Percentiles rank a stretch among this genome's conserved stretches.
Evolutionary conservation across 1,140 invertebrate genomes (phyloP).

Genomic region (Drosophila baimaii): DNA sequence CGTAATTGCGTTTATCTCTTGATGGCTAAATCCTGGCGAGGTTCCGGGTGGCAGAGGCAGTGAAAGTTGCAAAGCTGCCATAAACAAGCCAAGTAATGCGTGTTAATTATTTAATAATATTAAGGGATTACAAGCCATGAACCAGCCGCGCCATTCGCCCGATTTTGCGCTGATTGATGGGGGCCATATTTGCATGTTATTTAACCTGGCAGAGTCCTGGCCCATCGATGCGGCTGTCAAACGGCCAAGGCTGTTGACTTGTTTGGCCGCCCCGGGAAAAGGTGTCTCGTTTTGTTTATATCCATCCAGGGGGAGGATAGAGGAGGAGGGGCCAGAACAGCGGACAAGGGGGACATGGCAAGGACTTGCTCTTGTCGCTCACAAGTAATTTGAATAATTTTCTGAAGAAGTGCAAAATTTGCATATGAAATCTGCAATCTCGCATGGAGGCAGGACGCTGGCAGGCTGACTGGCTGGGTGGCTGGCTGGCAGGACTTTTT

Average conservation of each 20-base stretch:
- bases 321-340: conserved; percentile 2
- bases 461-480: conserved; percentile 19
- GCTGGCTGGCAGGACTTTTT: conserved; percentile 46
- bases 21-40: conserved; percentile 66
- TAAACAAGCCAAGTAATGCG: conserved; percentile 70
- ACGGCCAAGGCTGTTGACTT: conserved; percentile 69
- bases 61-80: conserved; percentile 48
- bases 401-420: conserved; percentile 77
- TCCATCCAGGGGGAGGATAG: conserved; percentile 11
- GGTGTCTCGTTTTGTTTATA: conserved; percentile 59
- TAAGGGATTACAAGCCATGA: conserved; percentile 71
- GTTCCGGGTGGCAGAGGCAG: conserved; percentile 15
- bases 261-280: conserved; percentile 23
- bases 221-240: conserved; percentile 55
- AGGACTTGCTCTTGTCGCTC: conserved; percentile 46
- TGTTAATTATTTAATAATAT: conserved; percentile 82
- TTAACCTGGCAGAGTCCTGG: conserved; percentile 30
- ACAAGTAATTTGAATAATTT: conserved; percentile 81
- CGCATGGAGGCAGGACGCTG: conserved; percentile 33
- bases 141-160: conserved; percentile 28
- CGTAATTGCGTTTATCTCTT: conserved; percentile 80
- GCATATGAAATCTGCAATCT: conserved; percentile 79
- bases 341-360: conserved; percentile 2
- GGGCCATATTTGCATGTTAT: conserved; percentile 30
- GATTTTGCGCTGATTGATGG: conserved; percentile 49